Evolutionary conservation across 2,113 vertebrate species (phyloP).

Genomic region (Ictalurus punctatus): DNA sequence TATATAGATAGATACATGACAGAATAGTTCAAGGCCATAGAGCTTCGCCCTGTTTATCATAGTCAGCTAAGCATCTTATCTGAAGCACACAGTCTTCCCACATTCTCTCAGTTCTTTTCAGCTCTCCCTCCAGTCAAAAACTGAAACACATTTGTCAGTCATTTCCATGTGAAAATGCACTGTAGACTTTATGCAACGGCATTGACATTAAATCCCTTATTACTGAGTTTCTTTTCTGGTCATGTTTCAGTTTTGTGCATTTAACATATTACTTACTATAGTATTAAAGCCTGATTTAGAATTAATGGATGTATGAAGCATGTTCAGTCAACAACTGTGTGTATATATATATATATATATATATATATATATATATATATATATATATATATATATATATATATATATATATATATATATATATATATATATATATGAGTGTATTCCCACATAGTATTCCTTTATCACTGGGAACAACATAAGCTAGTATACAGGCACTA

Average conservation of each 20-base stretch:
- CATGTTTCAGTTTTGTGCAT: not conserved
- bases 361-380: too few relatives aligned
- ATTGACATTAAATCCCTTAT: not conserved
- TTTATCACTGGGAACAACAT: too few relatives aligned
- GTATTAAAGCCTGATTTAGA: not conserved
- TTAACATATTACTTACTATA: not conserved
- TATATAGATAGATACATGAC: not conserved
- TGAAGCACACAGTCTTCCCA: not conserved
- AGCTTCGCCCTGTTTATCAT: conserved; percentile 42
- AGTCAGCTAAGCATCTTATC: conserved; percentile 24
- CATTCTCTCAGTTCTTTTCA: not conserved
- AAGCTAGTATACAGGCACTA: not conserved
- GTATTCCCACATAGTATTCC: not conserved
- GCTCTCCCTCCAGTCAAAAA: not conserved
- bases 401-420: too few relatives aligned
- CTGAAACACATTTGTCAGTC: not conserved
- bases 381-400: too few relatives aligned
- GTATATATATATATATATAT: too few relatives aligned
- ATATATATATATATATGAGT: not conserved
- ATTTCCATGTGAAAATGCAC: not conserved
- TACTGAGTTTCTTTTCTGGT: not conserved
- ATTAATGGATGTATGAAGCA: not conserved
- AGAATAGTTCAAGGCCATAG: conserved; percentile 30
- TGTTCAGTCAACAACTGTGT: not conserved
- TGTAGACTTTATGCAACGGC: not conserved